phyloP scores from a whole-genome alignment of 2,113 vertebrate species.

The Cyanoramphus novaezelandiae region DNA sequence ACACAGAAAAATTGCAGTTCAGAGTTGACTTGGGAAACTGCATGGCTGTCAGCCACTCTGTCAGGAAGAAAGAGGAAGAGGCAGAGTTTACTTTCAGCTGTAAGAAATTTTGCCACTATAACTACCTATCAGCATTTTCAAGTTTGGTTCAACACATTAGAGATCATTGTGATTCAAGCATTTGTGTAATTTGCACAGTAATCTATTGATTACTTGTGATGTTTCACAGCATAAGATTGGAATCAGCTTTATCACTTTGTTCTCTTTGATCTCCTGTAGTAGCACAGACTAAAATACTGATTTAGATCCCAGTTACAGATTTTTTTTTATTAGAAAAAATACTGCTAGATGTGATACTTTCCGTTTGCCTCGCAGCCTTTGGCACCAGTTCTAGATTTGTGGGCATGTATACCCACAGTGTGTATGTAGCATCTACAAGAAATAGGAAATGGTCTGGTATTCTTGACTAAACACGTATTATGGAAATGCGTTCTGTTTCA shows the following conservation, averaged over 20 bases:
- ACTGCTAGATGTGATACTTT: not conserved
- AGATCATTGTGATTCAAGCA: not conserved
- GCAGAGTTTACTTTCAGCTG: not conserved
- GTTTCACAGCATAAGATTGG: not conserved
- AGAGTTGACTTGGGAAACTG: not conserved
- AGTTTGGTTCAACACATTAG: not conserved
- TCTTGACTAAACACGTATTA: not conserved
- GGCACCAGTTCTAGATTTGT: not conserved
- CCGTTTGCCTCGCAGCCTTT: not conserved
- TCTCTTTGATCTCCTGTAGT: not conserved
- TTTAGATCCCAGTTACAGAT: not conserved
- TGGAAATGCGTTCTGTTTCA: not conserved
- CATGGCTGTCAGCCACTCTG: not conserved
- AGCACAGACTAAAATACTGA: not conserved
- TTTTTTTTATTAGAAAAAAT: not conserved
- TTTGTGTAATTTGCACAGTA: not conserved
- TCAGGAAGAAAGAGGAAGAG: not conserved
- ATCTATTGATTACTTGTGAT: not conserved
- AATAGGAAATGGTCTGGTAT: not conserved
- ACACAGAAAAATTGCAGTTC: not conserved
- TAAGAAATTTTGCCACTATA: not conserved
- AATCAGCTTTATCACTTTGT: not conserved
- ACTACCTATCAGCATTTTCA: not conserved
- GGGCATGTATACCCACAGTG: not conserved
- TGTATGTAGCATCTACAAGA: not conserved